phyloP scores from a whole-genome alignment of 2,113 vertebrate genomes.

The Megaptera novaeangliae region DNA sequence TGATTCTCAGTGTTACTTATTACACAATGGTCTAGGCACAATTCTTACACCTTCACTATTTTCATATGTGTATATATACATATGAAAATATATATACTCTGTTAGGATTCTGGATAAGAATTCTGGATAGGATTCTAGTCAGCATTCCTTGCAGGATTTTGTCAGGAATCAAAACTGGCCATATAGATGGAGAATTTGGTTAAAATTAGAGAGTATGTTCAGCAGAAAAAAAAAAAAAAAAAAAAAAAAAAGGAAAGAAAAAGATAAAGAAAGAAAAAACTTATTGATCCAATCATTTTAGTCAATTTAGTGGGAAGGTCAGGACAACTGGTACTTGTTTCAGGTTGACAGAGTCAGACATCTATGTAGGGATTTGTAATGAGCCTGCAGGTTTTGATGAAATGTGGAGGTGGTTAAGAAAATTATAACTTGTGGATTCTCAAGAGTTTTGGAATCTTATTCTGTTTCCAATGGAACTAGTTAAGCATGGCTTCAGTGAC shows the following conservation, averaged over 20 bases:
- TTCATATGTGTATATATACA: not conserved
- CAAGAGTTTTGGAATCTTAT: not conserved
- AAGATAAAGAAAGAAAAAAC: not conserved
- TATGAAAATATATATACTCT: not conserved
- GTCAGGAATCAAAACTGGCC: not conserved
- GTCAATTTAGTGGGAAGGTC: conserved; percentile 11
- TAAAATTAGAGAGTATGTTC: not conserved
- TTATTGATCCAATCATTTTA: conserved; percentile 3
- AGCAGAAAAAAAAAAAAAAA: not conserved
- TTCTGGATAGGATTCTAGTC: not conserved
- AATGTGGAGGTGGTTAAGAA: not conserved
- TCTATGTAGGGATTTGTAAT: not conserved
- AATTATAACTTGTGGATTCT: not conserved
- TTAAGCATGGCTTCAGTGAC: not conserved
- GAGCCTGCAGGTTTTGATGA: not conserved
- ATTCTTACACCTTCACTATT: not conserved
- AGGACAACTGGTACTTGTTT: not conserved
- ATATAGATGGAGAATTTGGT: not conserved
- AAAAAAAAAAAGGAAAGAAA: too few species aligned
- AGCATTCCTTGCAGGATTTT: not conserved
- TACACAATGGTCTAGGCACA: not conserved
- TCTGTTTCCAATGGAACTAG: not conserved
- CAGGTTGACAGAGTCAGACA: not conserved
- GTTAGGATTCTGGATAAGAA: not conserved
- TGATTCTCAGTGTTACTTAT: not conserved